Percentiles rank a stretch among this genome's conserved stretches.
phyloP scores from a whole-genome alignment of 2,113 vertebrate species.

The Tympanuchus pallidicinctus region DNA sequence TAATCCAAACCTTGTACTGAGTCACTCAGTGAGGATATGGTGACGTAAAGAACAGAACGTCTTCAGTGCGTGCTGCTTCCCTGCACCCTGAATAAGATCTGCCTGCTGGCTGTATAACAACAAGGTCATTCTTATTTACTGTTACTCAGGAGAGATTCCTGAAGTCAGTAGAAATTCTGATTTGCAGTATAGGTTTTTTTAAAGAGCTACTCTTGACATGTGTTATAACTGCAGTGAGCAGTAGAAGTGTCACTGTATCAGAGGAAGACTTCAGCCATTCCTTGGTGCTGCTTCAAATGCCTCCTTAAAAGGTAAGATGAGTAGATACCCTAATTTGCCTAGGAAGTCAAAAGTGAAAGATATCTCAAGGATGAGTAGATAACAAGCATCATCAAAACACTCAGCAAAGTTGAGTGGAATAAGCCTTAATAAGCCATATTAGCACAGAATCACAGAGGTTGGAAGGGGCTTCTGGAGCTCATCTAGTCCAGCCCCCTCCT shows the following conservation, averaged over 20 bases:
- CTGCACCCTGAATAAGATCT: not conserved
- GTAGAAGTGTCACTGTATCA: not conserved
- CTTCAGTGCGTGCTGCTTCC: not conserved
- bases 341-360: not conserved
- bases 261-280: not conserved
- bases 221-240: not conserved
- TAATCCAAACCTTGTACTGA: not conserved
- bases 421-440: not conserved
- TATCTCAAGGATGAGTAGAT: not conserved
- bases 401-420: not conserved
- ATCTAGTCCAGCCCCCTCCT: too few relatives aligned
- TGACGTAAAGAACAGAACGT: not conserved
- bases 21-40: not conserved
- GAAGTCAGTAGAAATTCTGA: not conserved
- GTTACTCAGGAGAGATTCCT: not conserved
- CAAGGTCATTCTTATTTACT: not conserved
- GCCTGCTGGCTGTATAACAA: not conserved
- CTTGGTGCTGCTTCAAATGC: not conserved
- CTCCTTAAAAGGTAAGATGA: not conserved
- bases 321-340: not conserved
- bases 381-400: not conserved
- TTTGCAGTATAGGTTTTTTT: not conserved
- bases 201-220: not conserved
- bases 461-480: too few relatives aligned
- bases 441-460: too few relatives aligned